Evolutionary conservation across 2,888 invertebrate genomes (phyloP).

Genomic region (Dinocampus coccinellae): DNA sequence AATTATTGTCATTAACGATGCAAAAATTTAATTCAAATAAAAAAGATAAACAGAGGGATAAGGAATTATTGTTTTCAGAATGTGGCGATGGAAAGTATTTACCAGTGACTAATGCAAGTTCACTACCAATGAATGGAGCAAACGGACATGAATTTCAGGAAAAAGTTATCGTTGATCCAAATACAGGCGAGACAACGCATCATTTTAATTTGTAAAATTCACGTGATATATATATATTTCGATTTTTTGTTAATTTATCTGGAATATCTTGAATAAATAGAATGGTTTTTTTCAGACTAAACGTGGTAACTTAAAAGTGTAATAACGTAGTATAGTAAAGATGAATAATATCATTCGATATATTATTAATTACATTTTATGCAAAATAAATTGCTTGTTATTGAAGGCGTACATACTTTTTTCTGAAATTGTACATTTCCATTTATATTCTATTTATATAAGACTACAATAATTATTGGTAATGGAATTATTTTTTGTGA

Average conservation of each 20-base stretch:
- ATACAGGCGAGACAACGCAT: constrained; percentile 62
- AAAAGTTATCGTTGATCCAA: constrained; percentile 62
- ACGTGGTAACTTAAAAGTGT: background rate
- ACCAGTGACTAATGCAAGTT: constrained; percentile 49
- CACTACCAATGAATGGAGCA: constrained; percentile 38
- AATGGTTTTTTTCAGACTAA: background rate
- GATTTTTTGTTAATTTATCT: constrained; percentile 2
- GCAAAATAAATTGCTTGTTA: constrained; percentile 45
- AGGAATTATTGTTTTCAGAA: constrained; percentile 58
- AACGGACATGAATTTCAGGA: constrained; percentile 51
- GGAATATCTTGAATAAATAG: background rate
- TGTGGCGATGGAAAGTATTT: constrained; percentile 57
- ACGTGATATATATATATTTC: background rate
- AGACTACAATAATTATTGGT: background rate
- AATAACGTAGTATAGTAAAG: constrained; percentile 2
- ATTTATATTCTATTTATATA: constrained; percentile 6
- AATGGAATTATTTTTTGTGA: background rate
- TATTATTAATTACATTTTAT: constrained; percentile 5
- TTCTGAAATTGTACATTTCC: background rate
- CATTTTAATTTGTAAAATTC: constrained; percentile 26
- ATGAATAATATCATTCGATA: background rate
- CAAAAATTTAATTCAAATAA: constrained; percentile 44
- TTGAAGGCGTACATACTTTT: background rate
- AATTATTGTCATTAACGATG: constrained; percentile 57
- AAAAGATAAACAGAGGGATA: constrained; percentile 49